Evolutionary conservation across 2,888 invertebrate species (phyloP).

Genomic region (Hymenopus coronatus): DNA sequence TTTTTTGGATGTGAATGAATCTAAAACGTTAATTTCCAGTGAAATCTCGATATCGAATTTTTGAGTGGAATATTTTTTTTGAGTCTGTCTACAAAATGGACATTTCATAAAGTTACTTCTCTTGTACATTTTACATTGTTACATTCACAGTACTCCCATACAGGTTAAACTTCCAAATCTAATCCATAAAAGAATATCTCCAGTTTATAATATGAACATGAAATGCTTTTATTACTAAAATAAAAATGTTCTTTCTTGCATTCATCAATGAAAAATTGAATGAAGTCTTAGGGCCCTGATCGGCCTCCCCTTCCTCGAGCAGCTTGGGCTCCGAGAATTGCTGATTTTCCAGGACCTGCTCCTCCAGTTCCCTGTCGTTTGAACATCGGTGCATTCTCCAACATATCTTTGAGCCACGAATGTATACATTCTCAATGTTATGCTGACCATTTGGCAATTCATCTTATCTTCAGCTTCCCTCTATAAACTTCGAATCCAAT

Average conservation of each 20-base stretch:
- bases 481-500: no score
- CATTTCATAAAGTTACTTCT: background rate
- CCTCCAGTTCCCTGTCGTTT: conserved; percentile 54
- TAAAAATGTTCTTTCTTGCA: background rate
- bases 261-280: background rate
- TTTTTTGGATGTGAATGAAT: no score
- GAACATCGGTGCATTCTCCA: no score
- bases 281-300: conserved; percentile 35
- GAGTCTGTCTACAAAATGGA: background rate
- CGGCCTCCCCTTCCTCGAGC: conserved; percentile 33
- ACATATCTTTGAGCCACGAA: no score
- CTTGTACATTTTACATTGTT: background rate
- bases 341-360: conserved; percentile 50
- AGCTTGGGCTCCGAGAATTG: no score
- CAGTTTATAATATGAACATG: background rate
- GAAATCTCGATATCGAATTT: no score
- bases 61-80: no score
- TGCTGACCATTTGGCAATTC: no score
- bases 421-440: no score
- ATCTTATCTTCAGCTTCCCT: no score
- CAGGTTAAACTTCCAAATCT: background rate
- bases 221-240: background rate
- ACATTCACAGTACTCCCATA: background rate
- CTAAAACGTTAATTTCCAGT: no score
- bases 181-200: background rate